phyloP scores from a whole-genome alignment of 1,140 invertebrate species.

The Chymomyza costata region DNA sequence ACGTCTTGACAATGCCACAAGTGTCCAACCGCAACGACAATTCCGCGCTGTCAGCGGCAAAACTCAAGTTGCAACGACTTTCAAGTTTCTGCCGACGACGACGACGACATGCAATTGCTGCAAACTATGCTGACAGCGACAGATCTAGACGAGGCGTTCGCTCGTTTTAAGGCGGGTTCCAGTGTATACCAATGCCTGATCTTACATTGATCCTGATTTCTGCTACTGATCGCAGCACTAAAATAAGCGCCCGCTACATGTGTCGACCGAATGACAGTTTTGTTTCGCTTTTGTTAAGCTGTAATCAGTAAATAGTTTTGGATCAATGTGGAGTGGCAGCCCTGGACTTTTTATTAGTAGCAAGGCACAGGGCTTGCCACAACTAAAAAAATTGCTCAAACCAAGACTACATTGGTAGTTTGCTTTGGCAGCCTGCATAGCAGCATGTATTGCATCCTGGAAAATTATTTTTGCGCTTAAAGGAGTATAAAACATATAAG shows the following conservation, averaged over 20 bases:
- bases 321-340: too few relatives aligned
- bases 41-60: constrained; percentile 65
- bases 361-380: too few relatives aligned
- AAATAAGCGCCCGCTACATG: constrained; percentile 67
- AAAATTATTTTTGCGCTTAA: too few relatives aligned
- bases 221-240: constrained; percentile 60
- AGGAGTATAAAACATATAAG: too few relatives aligned
- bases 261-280: constrained; percentile 64
- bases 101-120: constrained; percentile 60
- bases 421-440: too few relatives aligned
- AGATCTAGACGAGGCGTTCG: constrained; percentile 59
- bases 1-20: constrained; percentile 57
- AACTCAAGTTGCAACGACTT: constrained; percentile 52
- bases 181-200: too few relatives aligned
- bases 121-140: constrained; percentile 67
- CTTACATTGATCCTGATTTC: constrained; percentile 68
- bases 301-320: constrained; percentile 46
- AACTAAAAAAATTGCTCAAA: too few relatives aligned
- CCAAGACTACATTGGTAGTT: too few relatives aligned
- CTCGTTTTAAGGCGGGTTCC: too few relatives aligned
- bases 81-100: constrained; percentile 65
- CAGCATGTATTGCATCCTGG: too few relatives aligned
- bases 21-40: too few relatives aligned
- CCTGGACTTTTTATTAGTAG: too few relatives aligned
- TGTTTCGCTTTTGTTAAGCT: constrained; percentile 47